These are phyloP conservation scores for Drosophila neutralis DNA, from an alignment of 2,888 invertebrate genomes.

Conservation along the genomic window DNA sequence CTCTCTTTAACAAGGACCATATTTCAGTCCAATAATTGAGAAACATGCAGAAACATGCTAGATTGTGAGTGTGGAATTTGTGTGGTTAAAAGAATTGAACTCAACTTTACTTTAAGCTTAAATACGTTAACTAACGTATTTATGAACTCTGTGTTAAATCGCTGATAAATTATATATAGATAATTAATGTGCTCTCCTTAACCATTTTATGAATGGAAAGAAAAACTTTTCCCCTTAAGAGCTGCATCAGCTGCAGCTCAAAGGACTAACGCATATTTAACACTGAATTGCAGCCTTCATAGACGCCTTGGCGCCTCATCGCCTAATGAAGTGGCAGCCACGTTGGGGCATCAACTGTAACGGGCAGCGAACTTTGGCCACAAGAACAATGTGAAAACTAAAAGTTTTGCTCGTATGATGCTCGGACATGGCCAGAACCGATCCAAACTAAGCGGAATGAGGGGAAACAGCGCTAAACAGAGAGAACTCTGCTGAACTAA, in stretches of 20 bases:
- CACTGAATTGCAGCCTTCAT: conserved; percentile 1
- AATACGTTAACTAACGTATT: background rate
- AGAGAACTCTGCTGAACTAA: conserved; percentile 22
- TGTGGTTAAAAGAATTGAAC: no score
- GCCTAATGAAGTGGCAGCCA: conserved; percentile 66
- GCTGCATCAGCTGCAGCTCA: conserved; percentile 8
- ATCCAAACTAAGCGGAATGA: conserved; percentile 15
- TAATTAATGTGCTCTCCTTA: conserved; percentile 1
- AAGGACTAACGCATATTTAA: conserved; percentile 2
- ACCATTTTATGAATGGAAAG: conserved; percentile 8
- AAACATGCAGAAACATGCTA: background rate
- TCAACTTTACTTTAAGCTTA: background rate
- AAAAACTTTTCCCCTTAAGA: background rate
- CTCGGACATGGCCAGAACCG: conserved; percentile 29
- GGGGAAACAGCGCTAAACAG: conserved; percentile 1
- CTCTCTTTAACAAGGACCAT: no score
- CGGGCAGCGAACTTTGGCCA: conserved; percentile 49
- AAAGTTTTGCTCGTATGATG: conserved; percentile 66
- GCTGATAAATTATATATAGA: background rate
- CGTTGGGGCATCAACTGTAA: conserved; percentile 12
- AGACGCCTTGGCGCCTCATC: conserved; percentile 29
- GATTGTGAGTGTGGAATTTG: background rate
- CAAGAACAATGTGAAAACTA: conserved; percentile 69
- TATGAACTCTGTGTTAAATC: background rate
- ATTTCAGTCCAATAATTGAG: background rate